phyloP scores from a whole-genome alignment of 2,888 invertebrate genomes.

The Spisula subtruncata region DNA sequence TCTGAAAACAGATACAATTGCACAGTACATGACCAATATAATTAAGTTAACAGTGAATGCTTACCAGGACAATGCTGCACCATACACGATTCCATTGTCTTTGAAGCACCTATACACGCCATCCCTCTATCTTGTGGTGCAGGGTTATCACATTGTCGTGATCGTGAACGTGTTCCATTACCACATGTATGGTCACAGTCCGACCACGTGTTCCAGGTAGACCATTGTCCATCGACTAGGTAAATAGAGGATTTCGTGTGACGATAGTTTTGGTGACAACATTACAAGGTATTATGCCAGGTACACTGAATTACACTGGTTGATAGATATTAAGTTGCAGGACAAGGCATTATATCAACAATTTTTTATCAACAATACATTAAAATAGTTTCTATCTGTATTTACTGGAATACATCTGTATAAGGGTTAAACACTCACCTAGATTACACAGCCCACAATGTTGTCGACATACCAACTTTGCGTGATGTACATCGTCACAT shows the following conservation, averaged over 20 bases:
- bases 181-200: constrained; percentile 24
- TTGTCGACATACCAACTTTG: constrained; percentile 30
- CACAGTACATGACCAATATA: background rate
- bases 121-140: constrained; percentile 23
- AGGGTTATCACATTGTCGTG: constrained; percentile 21
- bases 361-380: too few species aligned
- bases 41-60: too few species aligned
- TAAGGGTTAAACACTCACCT: background rate
- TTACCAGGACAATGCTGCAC: constrained; percentile 18
- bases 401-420: too few species aligned
- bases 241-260: too few species aligned
- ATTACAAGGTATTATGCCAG: too few species aligned
- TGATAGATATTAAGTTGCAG: too few species aligned
- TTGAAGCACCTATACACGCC: background rate
- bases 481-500: constrained; percentile 29
- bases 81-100: background rate
- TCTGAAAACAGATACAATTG: too few species aligned
- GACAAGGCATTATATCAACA: too few species aligned
- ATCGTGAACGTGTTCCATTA: constrained; percentile 5
- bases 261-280: too few species aligned
- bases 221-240: constrained; percentile 37
- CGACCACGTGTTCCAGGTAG: constrained; percentile 26
- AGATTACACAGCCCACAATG: constrained; percentile 31
- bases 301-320: too few species aligned
- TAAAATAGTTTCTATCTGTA: too few species aligned